Evolutionary conservation across 1,140 invertebrate genomes (phyloP), one percentile per base, ranked within the genome.

Genomic region (Drosophila nigromelanica): DNA sequence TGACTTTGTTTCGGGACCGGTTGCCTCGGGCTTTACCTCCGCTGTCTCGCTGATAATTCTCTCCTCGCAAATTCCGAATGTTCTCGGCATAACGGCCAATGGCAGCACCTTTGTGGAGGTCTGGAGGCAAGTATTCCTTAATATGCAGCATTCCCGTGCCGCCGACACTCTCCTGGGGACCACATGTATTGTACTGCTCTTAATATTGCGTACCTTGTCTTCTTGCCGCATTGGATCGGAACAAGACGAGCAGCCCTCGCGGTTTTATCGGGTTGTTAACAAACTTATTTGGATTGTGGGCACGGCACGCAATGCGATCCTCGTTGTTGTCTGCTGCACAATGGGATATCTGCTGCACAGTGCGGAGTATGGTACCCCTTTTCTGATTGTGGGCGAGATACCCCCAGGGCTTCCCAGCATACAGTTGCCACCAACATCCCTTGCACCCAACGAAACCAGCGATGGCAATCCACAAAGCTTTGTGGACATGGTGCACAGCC

Each of bases 1-100:
- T 52, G 97, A 98, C 92, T 99, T 98, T 92, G 97, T 99, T 1
- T 98, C 97, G 0, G 96, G 96, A 4, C 97, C 98, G 0, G 98
- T 98, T 0, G 97, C 97, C 11, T 97, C 96, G 10, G 97, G 97
- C 12, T 99, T 98, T 90, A 98, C 97, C 0, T 97, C 97, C 1
- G 97, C 98, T 0, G 97, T 98, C 10, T 97, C 98, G 14, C 93
- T 99, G 14, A 97, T 98, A 67, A 98, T 98, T 51, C 94, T 97
- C 1, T 95, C 96, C 3, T 97, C 97, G 1, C 98, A 98, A 93
- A 92, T 98, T 8, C 98, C 97, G 92, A 95, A 96, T 76, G 91
- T 98, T 18, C 93, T 97, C 14, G 96, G 96, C 1, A 96, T 98
- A 47, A 93, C 93, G 8, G 96, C 96, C 4, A 94, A 93, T 21